A percentile compares a stretch with the other conserved stretches of the same genome.
phyloP scores from a whole-genome alignment of 2,797 vertebrate genomes.

The Aselliscus stoliczkanus region DNA sequence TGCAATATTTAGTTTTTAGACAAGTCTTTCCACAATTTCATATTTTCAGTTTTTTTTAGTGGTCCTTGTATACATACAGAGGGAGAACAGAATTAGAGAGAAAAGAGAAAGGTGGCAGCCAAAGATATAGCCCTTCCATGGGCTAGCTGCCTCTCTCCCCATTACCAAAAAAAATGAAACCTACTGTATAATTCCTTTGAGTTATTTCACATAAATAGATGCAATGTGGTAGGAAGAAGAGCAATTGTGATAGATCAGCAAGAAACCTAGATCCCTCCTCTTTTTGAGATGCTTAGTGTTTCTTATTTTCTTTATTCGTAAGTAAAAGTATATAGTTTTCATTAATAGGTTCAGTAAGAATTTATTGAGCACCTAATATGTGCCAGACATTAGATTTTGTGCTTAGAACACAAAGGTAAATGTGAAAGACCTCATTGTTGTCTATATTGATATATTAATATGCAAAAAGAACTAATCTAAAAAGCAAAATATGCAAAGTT shows the following conservation, averaged over 20 bases:
- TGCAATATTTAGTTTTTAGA: slow-evolving; percentile 36
- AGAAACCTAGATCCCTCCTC: neutral
- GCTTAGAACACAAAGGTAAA: neutral
- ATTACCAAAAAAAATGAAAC: neutral
- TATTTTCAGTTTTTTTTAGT: neutral
- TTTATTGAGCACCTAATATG: neutral
- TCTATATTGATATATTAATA: neutral
- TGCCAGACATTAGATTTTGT: neutral
- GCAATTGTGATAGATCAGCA: neutral
- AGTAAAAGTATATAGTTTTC: neutral
- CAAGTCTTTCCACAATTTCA: neutral
- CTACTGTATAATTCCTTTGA: neutral
- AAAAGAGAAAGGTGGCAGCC: neutral
- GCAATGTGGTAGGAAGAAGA: neutral
- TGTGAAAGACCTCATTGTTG: neutral
- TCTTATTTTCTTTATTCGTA: neutral
- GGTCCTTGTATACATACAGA: neutral
- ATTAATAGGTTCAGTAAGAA: neutral
- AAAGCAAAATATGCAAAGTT: neutral
- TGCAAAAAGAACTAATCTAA: neutral
- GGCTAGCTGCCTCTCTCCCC: neutral
- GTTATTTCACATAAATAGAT: neutral
- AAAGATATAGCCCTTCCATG: neutral
- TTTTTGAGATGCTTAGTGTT: neutral
- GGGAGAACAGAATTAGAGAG: neutral